Evolutionary conservation across 2,888 invertebrate genomes (phyloP), one percentile per base, ranked within the genome.

Genomic region (Plusia festucae): DNA sequence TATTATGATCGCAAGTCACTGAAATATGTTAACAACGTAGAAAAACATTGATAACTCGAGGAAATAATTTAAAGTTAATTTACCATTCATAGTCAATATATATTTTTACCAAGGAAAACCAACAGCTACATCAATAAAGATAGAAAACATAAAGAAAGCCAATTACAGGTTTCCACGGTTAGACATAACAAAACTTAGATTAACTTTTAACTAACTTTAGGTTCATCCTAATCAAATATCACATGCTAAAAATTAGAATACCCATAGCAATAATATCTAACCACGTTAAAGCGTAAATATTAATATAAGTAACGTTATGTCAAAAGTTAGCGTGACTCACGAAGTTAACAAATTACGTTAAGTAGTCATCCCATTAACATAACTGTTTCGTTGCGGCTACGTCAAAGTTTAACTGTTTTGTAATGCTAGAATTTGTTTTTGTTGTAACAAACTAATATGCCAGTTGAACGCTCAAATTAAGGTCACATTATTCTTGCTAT

Each of bases 341-440:
- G 70, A 76, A 73, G 67, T 81, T 61, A 53, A 62, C 65, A 66
- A 81, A 79, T 81, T 66, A 71, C 20, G 34, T 22, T 59, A 68
- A 73, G 68, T 76, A 78, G 54, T 69, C 66, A 66, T 68, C 54
- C 65, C 58, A 73, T 76, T 81, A 69, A 13, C 20, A 49, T 76
- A 34, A 63, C 30, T 27, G 32, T 54, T 53, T 27, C 18, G 34
- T 53, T 13, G 51, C 22, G n/a, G 46, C 32, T 8, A 63, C 27
- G 62, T 67, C 60, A 56, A 67, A 73, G 4, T 60, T 58, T 5
- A 71, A 54, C 20, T 53, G 30, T n/a, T 53, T 56, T 24, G 44
- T 44, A n/a, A 53, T 52, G 32, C 44, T 24, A 55, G 34, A 53
- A 63, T 68, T 68, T 32, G 60, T 52, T 60, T 53, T 58, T 46